Evolutionary conservation across 1,140 invertebrate genomes (phyloP).

Genomic region (Theocolax elegans): DNA sequence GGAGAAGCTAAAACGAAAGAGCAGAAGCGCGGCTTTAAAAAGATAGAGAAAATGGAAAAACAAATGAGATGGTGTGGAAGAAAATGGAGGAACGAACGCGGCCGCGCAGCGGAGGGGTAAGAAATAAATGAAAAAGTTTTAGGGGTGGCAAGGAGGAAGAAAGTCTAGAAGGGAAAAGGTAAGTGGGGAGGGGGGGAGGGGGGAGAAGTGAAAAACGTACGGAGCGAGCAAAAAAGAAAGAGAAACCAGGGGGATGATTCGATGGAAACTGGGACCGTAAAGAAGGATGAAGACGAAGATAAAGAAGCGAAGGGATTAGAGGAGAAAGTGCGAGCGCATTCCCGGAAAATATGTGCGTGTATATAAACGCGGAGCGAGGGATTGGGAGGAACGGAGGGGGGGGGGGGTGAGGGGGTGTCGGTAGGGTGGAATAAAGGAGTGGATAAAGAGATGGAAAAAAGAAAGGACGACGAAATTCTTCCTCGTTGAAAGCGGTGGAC

Average conservation of each 20-base stretch:
- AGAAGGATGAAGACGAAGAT: conserved; percentile 38
- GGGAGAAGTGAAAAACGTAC: not conserved
- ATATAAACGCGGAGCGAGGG: not conserved
- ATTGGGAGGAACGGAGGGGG: not conserved
- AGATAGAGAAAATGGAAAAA: conserved; percentile 38
- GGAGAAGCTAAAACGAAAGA: not conserved
- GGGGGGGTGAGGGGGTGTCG: conserved; percentile 3
- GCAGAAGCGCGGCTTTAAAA: conserved; percentile 7
- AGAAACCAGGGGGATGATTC: conserved; percentile 4
- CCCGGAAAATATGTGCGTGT: conserved; percentile 4
- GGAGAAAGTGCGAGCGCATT: not conserved
- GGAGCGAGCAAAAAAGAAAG: not conserved
- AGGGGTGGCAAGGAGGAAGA: conserved; percentile 2
- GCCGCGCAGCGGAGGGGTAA: not conserved
- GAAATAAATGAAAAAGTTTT: conserved; percentile 41
- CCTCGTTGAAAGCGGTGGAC: not conserved
- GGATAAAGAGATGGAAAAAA: not conserved
- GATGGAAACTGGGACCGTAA: conserved; percentile 33
- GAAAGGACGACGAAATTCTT: not conserved
- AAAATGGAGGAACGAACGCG: not conserved
- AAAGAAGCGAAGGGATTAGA: conserved; percentile 25
- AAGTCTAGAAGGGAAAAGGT: not conserved
- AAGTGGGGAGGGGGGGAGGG: not conserved
- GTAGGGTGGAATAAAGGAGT: not conserved
- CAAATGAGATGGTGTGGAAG: conserved; percentile 35